A percentile compares a stretch with the other conserved stretches of the same genome.
Evolutionary conservation across 2,797 vertebrate species (phyloP).

Genomic region (Fringilla coelebs): DNA sequence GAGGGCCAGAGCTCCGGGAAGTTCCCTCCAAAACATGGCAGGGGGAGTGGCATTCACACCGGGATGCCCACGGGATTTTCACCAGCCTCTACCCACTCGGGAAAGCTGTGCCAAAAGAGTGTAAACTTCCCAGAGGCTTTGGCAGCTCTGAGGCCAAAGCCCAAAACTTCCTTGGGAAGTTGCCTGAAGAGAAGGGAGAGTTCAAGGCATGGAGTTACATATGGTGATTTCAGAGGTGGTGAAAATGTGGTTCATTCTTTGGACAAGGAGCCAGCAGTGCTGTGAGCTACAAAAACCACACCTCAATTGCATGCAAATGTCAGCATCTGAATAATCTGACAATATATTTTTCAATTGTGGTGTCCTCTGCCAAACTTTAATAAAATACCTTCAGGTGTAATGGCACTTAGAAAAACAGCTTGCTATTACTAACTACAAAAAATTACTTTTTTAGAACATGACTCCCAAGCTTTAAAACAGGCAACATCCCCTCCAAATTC

Average conservation of each 20-base stretch:
- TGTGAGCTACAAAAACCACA: neutral
- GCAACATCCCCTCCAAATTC: neutral
- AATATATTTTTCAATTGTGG: neutral
- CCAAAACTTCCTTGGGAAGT: neutral
- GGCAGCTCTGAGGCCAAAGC: neutral
- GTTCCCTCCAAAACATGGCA: neutral
- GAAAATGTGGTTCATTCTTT: neutral
- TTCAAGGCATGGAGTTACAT: rapidly evolving
- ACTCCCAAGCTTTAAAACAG: neutral
- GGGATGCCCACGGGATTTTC: neutral
- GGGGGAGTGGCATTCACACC: rapidly evolving
- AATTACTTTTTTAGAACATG: neutral
- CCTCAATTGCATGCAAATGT: rapidly evolving
- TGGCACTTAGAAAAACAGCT: neutral
- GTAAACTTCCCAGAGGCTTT: neutral
- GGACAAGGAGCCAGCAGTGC: neutral
- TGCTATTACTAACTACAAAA: neutral
- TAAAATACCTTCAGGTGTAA: neutral
- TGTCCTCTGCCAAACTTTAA: neutral
- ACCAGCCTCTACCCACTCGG: rapidly evolving
- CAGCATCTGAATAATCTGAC: neutral
- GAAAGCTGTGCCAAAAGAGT: rapidly evolving
- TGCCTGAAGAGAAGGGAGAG: too few relatives aligned
- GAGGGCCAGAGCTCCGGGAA: neutral
- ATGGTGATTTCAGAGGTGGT: neutral